These are phyloP conservation scores for Sinhomidia bicolor DNA, from an alignment of 2,888 invertebrate genomes.

Conservation along the genomic window DNA sequence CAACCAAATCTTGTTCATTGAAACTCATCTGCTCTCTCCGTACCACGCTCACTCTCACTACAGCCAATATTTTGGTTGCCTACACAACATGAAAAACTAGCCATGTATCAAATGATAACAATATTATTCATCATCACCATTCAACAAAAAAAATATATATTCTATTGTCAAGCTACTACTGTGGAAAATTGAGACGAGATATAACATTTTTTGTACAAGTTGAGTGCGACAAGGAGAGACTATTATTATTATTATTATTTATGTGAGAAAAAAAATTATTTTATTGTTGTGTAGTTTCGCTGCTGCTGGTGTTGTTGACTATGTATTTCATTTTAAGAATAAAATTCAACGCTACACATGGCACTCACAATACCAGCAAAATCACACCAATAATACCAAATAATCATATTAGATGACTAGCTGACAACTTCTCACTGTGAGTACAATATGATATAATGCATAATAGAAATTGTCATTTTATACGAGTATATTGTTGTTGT, in stretches of 20 bases:
- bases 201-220: neutral
- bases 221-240: neutral
- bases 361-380: neutral
- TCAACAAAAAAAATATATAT: neutral
- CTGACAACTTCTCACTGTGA: too few species aligned
- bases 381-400: neutral
- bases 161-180: neutral
- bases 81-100: too few species aligned
- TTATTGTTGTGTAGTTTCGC: neutral
- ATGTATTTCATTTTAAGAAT: neutral
- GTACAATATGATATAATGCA: too few species aligned
- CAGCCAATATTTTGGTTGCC: too few species aligned
- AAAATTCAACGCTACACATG: constrained; percentile 3
- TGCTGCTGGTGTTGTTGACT: too few species aligned
- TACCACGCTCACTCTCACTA: neutral
- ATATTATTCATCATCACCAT: too few species aligned
- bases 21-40: constrained; percentile 36
- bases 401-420: neutral
- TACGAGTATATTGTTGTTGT: neutral
- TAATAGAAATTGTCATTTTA: constrained; percentile 13
- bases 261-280: constrained; percentile 21
- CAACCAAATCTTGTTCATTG: constrained; percentile 48
- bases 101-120: too few species aligned
- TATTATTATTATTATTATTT: too few species aligned
- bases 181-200: constrained; percentile 17